Conservation (phyloP, 2,888 invertebrate genomes). For the Drosophila neutralis region DNA sequence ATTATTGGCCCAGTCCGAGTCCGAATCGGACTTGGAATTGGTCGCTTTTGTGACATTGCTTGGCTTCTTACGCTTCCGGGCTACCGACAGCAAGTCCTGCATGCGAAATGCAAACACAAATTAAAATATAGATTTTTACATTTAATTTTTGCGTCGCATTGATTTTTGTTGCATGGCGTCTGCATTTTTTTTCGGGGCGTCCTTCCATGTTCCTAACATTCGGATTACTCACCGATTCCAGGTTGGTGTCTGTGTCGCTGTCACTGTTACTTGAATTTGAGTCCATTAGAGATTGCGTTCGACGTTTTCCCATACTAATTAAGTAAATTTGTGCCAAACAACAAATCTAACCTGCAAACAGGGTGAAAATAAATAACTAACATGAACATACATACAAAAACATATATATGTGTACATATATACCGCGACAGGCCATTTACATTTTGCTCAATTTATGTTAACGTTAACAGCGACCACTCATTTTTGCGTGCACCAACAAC, state of each 20-base stretch:
- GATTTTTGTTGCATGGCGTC: slow-evolving; percentile 41
- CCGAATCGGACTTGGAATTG: slow-evolving; percentile 85
- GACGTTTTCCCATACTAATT: slow-evolving; percentile 91
- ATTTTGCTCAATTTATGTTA: slow-evolving; percentile 36
- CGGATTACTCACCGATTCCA: slow-evolving; percentile 91
- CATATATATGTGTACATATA: slow-evolving; percentile 1
- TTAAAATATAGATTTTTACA: slow-evolving; percentile 3
- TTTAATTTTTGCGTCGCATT: slow-evolving; percentile 11
- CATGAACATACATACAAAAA: slow-evolving; percentile 27
- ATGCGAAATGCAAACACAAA: slow-evolving; percentile 3
- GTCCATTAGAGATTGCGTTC: slow-evolving; percentile 92
- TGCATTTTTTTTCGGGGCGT: slow-evolving; percentile 5
- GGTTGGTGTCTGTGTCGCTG: slow-evolving; percentile 90
- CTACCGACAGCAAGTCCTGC: slow-evolving; percentile 92
- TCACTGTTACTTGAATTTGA: slow-evolving; percentile 93
- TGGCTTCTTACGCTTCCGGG: slow-evolving; percentile 90
- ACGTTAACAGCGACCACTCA: slow-evolving; percentile 34
- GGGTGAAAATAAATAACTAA: slow-evolving; percentile 59
- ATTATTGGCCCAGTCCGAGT: slow-evolving; percentile 86
- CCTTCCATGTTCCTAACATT: background rate
- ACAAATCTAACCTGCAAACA: slow-evolving; percentile 60
- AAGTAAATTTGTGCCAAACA: slow-evolving; percentile 56
- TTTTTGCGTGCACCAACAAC: background rate
- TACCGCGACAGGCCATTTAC: slow-evolving; percentile 34
- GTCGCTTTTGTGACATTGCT: slow-evolving; percentile 84